Percentiles rank a stretch among this genome's conserved stretches.
Conservation (phyloP, 2,797 vertebrate genomes). For the Gymnocypris eckloni region DNA sequence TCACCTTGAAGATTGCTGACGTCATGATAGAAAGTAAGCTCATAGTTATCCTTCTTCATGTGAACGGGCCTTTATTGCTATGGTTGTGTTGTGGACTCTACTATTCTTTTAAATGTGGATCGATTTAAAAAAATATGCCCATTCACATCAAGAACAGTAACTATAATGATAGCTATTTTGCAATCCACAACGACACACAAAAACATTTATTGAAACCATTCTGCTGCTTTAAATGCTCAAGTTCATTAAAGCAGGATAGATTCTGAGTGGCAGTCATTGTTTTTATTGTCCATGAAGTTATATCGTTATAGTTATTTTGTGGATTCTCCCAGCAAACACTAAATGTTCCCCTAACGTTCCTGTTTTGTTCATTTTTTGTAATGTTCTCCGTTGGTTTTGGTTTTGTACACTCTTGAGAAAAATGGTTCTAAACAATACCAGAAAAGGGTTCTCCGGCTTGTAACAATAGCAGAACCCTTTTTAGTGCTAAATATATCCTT, state of each 20-base stretch:
- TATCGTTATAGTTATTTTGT: background rate
- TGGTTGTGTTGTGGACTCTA: background rate
- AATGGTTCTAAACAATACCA: too few relatives aligned
- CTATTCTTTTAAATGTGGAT: background rate
- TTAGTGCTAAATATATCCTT: too few relatives aligned
- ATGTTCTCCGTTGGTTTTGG: background rate
- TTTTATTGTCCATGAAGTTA: too few relatives aligned
- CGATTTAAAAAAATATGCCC: background rate
- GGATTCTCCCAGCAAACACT: background rate
- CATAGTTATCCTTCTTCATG: background rate
- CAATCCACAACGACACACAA: background rate
- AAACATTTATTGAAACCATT: too few relatives aligned
- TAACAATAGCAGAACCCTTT: too few relatives aligned
- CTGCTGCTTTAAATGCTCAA: background rate
- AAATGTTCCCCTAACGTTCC: background rate
- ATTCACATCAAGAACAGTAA: background rate
- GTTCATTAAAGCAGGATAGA: background rate
- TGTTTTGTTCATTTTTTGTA: background rate
- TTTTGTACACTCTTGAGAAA: background rate
- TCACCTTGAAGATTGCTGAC: slow-evolving; percentile 11
- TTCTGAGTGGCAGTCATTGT: background rate
- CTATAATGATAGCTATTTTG: background rate
- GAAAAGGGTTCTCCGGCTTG: too few relatives aligned
- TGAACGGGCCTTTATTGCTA: background rate
- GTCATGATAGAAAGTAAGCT: background rate